Base-by-base conservation (phyloP, 1,140 invertebrate genomes). In the roundworm (Caenorhabditis elegans) region DNA sequence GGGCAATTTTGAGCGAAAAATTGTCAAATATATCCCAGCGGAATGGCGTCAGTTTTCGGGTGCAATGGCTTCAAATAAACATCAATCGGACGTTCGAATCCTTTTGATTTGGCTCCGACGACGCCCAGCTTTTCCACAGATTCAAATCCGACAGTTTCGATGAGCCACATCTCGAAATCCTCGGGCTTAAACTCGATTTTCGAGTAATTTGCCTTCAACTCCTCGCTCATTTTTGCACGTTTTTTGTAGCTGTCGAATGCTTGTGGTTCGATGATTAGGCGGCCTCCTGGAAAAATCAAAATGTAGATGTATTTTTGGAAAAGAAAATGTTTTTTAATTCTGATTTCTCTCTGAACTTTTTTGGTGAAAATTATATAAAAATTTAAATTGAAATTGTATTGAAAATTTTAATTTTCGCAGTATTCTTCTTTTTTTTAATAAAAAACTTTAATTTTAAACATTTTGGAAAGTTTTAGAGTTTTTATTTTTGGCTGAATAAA, bases 211-310 rank as follows among this genome's bases (percentile, higher is more conserved):
- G 76, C 49, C 22, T 79, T 49, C 3, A 86, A 34, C 28, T 86
- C 83, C 6, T 70, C 31, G 36, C 84, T 84, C 76, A 76, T 79
- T 28, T 83, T 87, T 53, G 84, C 79, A 26, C 82, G 48, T 55
- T 88, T 89, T 15, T 76, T 55, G 53, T 89, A 89, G 15, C 76
- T 83, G 28, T 79, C 70, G 65, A 80, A 98, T 65, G 93, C 93
- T 90, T 99, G 97, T 0, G 96, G 93, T 90, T 99, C 97, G 0
- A 99, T 90, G 70, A 99, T 93, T 0, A 99, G 92, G 84, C 93
- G 93, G 1, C 97, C 97, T 2, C 96, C 96, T 0, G 60, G 34
- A 60, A 55, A 39, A 39, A 3, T 11, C 1, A 17, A 31, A 60
- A 3, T 26, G 4, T n/a, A 48, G 15, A 48, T 48, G 15, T 17